Conservation (phyloP, 2,113 vertebrate genomes). For the Tragelaphus strepsiceros region DNA sequence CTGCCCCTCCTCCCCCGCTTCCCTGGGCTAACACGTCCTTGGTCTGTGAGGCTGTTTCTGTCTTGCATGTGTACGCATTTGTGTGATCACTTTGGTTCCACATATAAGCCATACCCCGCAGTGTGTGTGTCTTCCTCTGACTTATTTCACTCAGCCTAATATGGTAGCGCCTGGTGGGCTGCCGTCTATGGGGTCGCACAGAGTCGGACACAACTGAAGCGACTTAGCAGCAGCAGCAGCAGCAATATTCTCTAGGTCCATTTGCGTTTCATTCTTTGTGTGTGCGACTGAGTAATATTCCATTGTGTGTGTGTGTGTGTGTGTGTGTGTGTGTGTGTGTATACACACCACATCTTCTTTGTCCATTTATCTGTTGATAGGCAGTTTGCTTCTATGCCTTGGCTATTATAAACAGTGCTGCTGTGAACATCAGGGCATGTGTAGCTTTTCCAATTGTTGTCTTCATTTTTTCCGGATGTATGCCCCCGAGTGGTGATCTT, state of each 20-base stretch:
- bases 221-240: too few species aligned
- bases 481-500: background rate
- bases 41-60: background rate
- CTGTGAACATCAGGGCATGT: background rate
- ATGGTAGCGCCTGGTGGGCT: too few species aligned
- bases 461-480: background rate
- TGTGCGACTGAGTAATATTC: background rate
- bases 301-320: background rate
- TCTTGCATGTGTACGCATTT: rapidly evolving
- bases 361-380: too few species aligned
- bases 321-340: background rate
- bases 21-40: rapidly evolving
- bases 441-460: too few species aligned
- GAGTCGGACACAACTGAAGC: too few species aligned
- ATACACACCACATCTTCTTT: background rate
- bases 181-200: too few species aligned
- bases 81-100: too few species aligned
- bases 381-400: background rate
- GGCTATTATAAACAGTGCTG: rapidly evolving
- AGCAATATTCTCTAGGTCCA: background rate
- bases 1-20: rapidly evolving
- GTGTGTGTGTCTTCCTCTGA: background rate
- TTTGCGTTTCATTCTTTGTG: background rate
- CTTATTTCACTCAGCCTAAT: background rate
- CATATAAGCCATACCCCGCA: rapidly evolving